Percentiles rank a stretch among this genome's conserved stretches.
phyloP scores from a whole-genome alignment of 2,113 vertebrate species.

The Lepus timidus region DNA sequence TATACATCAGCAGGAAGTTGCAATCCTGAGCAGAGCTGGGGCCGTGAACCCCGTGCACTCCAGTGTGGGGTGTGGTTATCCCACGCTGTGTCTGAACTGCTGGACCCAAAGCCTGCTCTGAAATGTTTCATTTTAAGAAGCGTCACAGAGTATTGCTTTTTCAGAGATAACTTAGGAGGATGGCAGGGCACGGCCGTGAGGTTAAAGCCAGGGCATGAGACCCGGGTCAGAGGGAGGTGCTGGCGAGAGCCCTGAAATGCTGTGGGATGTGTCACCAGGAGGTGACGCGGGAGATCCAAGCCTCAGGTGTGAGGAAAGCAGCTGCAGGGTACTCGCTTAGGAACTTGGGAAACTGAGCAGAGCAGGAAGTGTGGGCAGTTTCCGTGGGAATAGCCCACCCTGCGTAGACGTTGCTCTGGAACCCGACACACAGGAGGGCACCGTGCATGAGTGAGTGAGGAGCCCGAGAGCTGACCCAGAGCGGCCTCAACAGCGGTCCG shows the following conservation, averaged over 20 bases:
- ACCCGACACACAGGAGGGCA: not conserved
- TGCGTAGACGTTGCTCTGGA: not conserved
- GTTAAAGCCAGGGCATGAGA: not conserved
- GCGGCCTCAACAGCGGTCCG: no score
- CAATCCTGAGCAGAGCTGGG: no score
- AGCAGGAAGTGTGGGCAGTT: not conserved
- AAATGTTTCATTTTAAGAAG: not conserved
- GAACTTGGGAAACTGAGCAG: not conserved
- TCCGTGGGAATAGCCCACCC: not conserved
- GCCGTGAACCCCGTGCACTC: no score
- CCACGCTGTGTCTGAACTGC: no score
- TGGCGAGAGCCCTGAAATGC: accelerated
- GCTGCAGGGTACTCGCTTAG: accelerated
- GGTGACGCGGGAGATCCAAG: not conserved
- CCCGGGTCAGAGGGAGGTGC: accelerated
- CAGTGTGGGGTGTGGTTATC: no score
- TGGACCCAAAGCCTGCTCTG: not conserved
- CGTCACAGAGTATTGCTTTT: not conserved
- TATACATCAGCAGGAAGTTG: no score
- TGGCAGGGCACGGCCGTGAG: not conserved
- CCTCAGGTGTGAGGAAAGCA: not conserved
- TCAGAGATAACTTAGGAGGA: not conserved
- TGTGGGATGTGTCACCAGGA: accelerated
- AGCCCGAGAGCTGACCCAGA: accelerated
- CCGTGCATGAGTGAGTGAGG: not conserved